phyloP scores from a whole-genome alignment of 2,113 vertebrate species.

The Pollachius pollachius region DNA sequence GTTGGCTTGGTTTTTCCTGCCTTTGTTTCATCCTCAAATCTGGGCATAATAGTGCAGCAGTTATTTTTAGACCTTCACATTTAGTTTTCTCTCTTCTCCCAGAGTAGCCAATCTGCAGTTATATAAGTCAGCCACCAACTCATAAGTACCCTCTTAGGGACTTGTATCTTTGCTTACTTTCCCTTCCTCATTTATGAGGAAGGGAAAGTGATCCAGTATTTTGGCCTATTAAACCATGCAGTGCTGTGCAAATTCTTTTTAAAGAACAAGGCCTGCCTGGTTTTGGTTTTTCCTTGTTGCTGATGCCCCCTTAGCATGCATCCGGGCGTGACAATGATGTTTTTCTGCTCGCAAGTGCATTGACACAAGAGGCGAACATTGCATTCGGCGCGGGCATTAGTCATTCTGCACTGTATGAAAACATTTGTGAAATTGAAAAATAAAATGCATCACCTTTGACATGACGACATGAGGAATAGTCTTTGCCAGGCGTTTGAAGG shows the following conservation, averaged over 20 bases:
- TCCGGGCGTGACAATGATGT: no score
- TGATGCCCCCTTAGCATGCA: no score
- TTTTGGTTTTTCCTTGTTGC: background rate
- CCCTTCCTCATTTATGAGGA: conserved; percentile 19
- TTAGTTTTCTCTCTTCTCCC: background rate
- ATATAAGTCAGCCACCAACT: conserved; percentile 18
- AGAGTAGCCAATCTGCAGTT: background rate
- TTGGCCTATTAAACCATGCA: conserved; percentile 8
- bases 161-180: conserved; percentile 15
- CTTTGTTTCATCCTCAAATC: conserved; percentile 13
- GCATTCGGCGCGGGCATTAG: no score
- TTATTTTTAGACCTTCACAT: background rate
- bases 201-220: conserved; percentile 10
- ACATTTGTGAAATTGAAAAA: no score
- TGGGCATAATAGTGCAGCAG: conserved; percentile 10
- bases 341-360: no score
- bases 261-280: background rate
- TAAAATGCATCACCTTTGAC: no score
- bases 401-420: no score
- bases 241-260: conserved; percentile 5
- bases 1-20: background rate
- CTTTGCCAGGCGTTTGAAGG: no score
- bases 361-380: no score
- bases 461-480: no score
- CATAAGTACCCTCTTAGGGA: conserved; percentile 19